These are phyloP conservation scores for Mallotus villosus DNA, from an alignment of 2,797 vertebrate genomes.

Conservation along the genomic window DNA sequence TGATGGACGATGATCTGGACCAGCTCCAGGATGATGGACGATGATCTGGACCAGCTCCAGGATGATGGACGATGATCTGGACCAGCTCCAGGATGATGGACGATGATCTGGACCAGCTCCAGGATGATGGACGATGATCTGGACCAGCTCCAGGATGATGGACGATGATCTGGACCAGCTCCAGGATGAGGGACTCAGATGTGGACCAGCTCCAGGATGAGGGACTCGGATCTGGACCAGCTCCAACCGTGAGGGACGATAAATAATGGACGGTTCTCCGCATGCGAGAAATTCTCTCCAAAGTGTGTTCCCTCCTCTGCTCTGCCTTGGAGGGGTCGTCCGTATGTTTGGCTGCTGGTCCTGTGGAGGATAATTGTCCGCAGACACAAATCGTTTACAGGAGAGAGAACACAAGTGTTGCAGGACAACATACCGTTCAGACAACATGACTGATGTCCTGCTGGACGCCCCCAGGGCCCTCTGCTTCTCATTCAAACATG, in stretches of 20 bases:
- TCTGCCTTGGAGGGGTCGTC: conserved; percentile 49
- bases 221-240: no score
- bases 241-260: conserved; percentile 31
- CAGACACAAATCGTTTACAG: conserved; percentile 53
- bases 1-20: no score
- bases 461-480: conserved; percentile 47
- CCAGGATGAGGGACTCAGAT: conserved; percentile 44
- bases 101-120: conserved; percentile 48
- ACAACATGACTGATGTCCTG: conserved; percentile 48
- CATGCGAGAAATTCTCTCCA: conserved; percentile 45
- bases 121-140: no score
- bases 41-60: conserved; percentile 47
- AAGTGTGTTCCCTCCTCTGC: conserved; percentile 57
- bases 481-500: conserved; percentile 65
- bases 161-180: conserved; percentile 49
- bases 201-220: conserved; percentile 43
- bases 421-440: conserved; percentile 30
- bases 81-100: conserved; percentile 49
- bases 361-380: conserved; percentile 55
- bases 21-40: no score
- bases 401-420: conserved; percentile 44
- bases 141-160: conserved; percentile 46
- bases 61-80: no score
- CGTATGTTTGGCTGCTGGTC: conserved; percentile 29
- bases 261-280: conserved; percentile 56